Percentiles rank a stretch among this genome's conserved stretches.
Evolutionary conservation across 2,888 invertebrate species (phyloP).

Genomic region (Sturmia bella): DNA sequence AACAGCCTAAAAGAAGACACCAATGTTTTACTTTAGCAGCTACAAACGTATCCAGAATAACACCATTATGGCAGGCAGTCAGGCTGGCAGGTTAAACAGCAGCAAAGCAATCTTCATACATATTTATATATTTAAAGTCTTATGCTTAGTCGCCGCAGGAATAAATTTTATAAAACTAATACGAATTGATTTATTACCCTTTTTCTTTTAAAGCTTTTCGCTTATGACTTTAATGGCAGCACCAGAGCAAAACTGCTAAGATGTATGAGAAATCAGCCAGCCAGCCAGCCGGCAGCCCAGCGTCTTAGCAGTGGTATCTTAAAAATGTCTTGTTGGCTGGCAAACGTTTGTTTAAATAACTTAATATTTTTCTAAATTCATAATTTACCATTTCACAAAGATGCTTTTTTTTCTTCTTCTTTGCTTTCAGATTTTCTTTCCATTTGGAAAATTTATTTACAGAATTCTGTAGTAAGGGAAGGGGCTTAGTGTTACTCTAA

Average conservation of each 20-base stretch:
- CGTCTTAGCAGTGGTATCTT: slow-evolving; percentile 69
- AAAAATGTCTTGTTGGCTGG: slow-evolving; percentile 70
- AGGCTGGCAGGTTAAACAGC: slow-evolving; percentile 18
- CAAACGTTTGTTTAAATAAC: slow-evolving; percentile 59
- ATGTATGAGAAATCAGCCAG: slow-evolving; percentile 37
- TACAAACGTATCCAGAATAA: slow-evolving; percentile 63
- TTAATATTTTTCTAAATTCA: slow-evolving; percentile 62
- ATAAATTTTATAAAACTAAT: slow-evolving; percentile 81
- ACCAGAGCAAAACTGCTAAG: slow-evolving; percentile 28
- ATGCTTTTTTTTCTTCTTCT: not conserved
- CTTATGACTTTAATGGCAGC: slow-evolving; percentile 63
- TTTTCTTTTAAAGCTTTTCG: slow-evolving; percentile 70
- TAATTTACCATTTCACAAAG: slow-evolving; percentile 51
- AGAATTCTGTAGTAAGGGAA: not conserved
- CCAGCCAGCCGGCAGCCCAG: slow-evolving; percentile 18
- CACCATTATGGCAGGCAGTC: slow-evolving; percentile 29
- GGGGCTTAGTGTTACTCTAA: slow-evolving; percentile 12
- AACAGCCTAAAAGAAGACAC: slow-evolving; percentile 69
- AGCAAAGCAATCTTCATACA: slow-evolving; percentile 36
- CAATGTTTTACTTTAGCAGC: slow-evolving; percentile 60
- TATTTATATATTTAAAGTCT: slow-evolving; percentile 59
- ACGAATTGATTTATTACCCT: slow-evolving; percentile 81
- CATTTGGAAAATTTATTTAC: slow-evolving; percentile 36
- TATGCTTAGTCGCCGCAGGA: slow-evolving; percentile 77
- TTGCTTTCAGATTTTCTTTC: too few relatives aligned